These are phyloP conservation scores for Parasteatoda tepidariorum DNA, from an alignment of 1,140 invertebrate species.

Conservation along the genomic window DNA sequence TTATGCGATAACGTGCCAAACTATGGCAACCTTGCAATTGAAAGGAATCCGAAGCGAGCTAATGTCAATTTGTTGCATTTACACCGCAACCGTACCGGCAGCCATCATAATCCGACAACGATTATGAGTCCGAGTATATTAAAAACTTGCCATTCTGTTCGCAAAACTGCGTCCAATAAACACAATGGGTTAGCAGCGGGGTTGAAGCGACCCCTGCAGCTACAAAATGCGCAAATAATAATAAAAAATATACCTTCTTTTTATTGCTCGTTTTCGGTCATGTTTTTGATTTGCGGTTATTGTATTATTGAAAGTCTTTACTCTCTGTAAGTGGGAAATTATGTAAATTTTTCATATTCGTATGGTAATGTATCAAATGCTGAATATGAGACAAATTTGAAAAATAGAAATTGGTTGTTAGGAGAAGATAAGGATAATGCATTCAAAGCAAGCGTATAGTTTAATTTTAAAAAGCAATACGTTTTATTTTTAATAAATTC, in stretches of 20 bases:
- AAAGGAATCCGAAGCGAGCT: constrained; percentile 5
- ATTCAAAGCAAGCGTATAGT: not conserved
- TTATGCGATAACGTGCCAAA: constrained; percentile 33
- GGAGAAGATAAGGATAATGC: constrained; percentile 6
- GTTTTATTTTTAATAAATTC: too few relatives aligned
- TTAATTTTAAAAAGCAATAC: too few relatives aligned
- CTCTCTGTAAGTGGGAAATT: constrained; percentile 5
- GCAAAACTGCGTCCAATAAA: constrained; percentile 45
- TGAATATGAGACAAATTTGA: constrained; percentile 34
- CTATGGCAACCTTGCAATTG: not conserved
- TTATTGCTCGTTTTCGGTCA: constrained; percentile 26
- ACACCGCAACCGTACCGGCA: constrained; percentile 17
- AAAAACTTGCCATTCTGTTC: constrained; percentile 45
- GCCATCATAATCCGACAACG: constrained; percentile 33
- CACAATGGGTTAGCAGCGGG: constrained; percentile 32
- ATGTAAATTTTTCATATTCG: constrained; percentile 49
- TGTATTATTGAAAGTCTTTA: constrained; percentile 6
- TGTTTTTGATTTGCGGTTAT: constrained; percentile 47
- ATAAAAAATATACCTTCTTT: constrained; percentile 12
- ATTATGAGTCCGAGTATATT: constrained; percentile 45
- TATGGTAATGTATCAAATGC: constrained; percentile 25
- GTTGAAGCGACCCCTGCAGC: not conserved
- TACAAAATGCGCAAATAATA: not conserved
- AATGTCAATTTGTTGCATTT: constrained; percentile 59
- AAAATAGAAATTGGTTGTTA: not conserved